Percentiles rank a stretch among this genome's conserved stretches.
Conservation (phyloP, 23 tunicate genomes). For the Phallusia fumigata region DNA sequence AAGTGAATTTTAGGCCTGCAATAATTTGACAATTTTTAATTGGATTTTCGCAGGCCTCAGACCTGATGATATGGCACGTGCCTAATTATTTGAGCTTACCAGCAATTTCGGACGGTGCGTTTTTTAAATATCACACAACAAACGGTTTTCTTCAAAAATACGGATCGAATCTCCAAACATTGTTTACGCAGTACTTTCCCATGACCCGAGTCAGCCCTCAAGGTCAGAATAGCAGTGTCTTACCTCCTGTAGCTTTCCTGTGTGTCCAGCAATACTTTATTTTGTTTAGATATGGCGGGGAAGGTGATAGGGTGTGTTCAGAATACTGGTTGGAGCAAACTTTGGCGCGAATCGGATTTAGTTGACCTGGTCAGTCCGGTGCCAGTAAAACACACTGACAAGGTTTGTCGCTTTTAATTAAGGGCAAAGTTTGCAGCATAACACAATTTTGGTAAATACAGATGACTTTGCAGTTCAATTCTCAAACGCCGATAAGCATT, state of each 20-base stretch:
- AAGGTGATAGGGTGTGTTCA: neutral
- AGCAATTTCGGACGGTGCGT: conserved; percentile 23
- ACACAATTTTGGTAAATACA: too few species aligned
- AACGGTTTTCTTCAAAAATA: conserved; percentile 47
- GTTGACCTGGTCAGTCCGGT: too few species aligned
- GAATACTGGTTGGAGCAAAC: neutral
- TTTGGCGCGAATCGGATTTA: neutral
- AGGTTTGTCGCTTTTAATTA: neutral
- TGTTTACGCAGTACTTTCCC: conserved; percentile 33
- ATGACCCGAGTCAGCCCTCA: neutral
- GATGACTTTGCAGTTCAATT: too few species aligned
- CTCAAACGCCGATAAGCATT: neutral
- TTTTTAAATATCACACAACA: conserved; percentile 55
- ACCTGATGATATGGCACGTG: conserved; percentile 69
- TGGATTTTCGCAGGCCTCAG: conserved; percentile 29
- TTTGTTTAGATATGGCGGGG: neutral
- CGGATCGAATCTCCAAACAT: conserved; percentile 35
- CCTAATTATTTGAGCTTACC: conserved; percentile 23
- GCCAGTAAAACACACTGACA: neutral
- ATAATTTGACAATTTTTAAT: too few species aligned
- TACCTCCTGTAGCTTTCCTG: too few species aligned
- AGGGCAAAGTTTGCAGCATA: too few species aligned
- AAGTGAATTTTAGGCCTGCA: too few species aligned
- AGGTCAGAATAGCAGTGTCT: too few species aligned
- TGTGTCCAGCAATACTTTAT: too few species aligned